Conservation (phyloP, 1,140 invertebrate genomes). For the Brachionus sp. region DNA sequence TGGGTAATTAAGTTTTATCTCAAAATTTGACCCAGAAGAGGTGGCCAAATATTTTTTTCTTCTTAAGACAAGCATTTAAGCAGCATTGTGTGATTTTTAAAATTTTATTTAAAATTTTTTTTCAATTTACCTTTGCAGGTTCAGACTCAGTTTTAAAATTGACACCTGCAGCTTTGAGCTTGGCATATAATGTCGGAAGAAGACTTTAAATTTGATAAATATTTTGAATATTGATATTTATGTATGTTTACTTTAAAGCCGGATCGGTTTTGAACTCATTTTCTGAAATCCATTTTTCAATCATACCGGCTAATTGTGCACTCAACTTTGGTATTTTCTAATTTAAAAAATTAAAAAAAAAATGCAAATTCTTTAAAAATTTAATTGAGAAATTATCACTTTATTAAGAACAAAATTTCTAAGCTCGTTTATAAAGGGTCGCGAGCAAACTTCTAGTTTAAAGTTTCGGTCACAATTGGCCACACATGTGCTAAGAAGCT, state of each 20-base stretch:
- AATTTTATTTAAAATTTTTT: too few species aligned
- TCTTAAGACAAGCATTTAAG: too few species aligned
- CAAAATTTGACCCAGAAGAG: too few species aligned
- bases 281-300: slow-evolving; percentile 41
- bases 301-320: not conserved
- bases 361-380: too few species aligned
- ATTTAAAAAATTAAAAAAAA: too few species aligned
- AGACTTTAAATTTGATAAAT: not conserved
- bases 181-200: not conserved
- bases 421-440: not conserved
- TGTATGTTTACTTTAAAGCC: not conserved
- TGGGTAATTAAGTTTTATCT: too few species aligned
- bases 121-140: not conserved
- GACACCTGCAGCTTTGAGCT: not conserved
- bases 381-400: too few species aligned
- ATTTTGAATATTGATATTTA: not conserved
- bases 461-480: slow-evolving; percentile 24
- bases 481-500: not conserved
- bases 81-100: too few species aligned
- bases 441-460: slow-evolving; percentile 2
- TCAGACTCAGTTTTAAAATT: not conserved
- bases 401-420: slow-evolving; percentile 31
- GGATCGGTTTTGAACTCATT: slow-evolving; percentile 31
- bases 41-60: too few species aligned
- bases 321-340: slow-evolving; percentile 29